phyloP scores from a whole-genome alignment of 2,888 invertebrate species.

The Aquatica leii region DNA sequence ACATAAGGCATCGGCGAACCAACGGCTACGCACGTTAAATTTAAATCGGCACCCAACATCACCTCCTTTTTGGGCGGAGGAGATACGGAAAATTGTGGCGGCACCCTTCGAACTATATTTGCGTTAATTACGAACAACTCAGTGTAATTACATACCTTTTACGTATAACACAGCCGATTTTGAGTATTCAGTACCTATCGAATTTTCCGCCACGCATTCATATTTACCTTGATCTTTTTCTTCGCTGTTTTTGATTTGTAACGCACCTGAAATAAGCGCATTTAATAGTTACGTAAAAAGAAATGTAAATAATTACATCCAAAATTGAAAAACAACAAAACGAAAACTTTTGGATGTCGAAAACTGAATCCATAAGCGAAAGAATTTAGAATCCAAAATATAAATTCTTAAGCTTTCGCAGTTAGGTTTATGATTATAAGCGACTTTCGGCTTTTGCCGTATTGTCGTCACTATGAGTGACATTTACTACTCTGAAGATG shows the following conservation, averaged over 20 bases:
- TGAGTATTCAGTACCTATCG: constrained; percentile 92
- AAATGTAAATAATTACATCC: too few species aligned
- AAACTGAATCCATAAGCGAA: too few species aligned
- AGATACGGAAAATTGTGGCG: constrained; percentile 94
- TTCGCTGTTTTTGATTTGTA: constrained; percentile 90
- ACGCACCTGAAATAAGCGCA: constrained; percentile 71
- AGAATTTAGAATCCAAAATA: too few species aligned
- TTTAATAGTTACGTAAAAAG: too few species aligned
- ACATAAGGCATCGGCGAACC: constrained; percentile 99
- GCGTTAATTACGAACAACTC: background rate
- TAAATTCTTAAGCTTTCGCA: too few species aligned
- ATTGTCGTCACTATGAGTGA: too few species aligned
- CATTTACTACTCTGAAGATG: too few species aligned
- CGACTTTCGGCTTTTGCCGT: too few species aligned
- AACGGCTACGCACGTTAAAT: constrained; percentile 95
- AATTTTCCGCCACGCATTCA: constrained; percentile 95
- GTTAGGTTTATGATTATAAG: too few species aligned
- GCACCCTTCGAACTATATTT: constrained; percentile 85
- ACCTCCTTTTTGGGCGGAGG: constrained; percentile 88
- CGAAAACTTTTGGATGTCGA: too few species aligned
- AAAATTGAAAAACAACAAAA: too few species aligned
- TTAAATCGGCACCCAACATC: constrained; percentile 89
- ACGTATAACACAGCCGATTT: constrained; percentile 90
- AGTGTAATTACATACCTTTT: constrained; percentile 72
- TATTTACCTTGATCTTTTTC: constrained; percentile 95